These are phyloP conservation scores for Hystrix cristata DNA, from an alignment of 2,113 vertebrate species.

Conservation along the genomic window DNA sequence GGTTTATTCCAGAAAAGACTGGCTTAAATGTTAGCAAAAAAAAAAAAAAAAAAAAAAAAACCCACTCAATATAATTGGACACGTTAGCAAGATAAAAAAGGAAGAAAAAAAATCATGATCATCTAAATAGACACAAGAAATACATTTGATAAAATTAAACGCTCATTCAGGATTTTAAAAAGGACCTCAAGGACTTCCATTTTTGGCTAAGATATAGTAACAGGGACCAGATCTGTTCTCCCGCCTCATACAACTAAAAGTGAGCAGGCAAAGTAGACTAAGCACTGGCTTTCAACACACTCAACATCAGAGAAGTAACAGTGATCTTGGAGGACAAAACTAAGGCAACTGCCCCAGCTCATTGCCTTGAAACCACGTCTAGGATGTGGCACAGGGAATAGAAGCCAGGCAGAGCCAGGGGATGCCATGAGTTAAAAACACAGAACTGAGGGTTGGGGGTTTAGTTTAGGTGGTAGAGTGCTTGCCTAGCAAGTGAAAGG, in stretches of 20 bases:
- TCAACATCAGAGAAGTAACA: neutral
- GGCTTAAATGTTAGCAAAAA: neutral
- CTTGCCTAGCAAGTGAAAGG: too few relatives aligned
- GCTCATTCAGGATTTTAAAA: slow-evolving; percentile 9
- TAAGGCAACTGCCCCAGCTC: neutral
- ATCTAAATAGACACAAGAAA: neutral
- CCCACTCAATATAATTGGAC: slow-evolving; percentile 9
- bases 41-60: neutral
- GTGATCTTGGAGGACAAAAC: neutral
- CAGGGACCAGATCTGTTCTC: slow-evolving; percentile 15
- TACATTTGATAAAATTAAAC: slow-evolving; percentile 30
- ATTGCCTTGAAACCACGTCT: neutral
- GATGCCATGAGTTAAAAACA: neutral
- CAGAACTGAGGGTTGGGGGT: neutral
- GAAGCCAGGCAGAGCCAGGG: neutral
- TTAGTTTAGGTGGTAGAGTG: too few relatives aligned
- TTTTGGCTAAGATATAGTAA: slow-evolving; percentile 21
- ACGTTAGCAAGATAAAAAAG: neutral
- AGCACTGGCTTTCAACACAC: neutral
- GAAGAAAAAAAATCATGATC: neutral
- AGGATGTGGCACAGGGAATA: neutral
- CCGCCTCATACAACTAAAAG: neutral
- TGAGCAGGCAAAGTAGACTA: neutral
- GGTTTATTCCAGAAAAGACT: slow-evolving; percentile 38
- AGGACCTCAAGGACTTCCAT: neutral